Conservation (phyloP, 2,113 vertebrate species). For the Passer domesticus region DNA sequence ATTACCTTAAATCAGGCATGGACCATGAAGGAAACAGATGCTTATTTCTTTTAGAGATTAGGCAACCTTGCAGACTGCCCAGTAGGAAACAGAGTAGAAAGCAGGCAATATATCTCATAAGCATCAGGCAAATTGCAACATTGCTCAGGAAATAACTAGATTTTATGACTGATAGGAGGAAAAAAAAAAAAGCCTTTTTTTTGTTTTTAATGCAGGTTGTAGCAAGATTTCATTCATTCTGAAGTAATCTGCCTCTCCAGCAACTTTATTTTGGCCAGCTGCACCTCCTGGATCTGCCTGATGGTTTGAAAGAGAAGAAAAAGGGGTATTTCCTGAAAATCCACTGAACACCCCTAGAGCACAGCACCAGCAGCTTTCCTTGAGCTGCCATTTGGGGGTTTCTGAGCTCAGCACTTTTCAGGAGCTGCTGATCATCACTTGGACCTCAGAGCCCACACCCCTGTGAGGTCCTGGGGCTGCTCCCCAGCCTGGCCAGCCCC, state of each 20-base stretch:
- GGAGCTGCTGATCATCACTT: neutral
- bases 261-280: neutral
- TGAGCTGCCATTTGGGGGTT: neutral
- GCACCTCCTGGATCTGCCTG: neutral
- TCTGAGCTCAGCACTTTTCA: neutral
- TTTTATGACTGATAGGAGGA: neutral
- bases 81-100: constrained; percentile 1
- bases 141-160: constrained; percentile 21
- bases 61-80: neutral
- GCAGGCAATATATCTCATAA: neutral
- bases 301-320: neutral
- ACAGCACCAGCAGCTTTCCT: neutral
- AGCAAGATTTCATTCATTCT: neutral
- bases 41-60: constrained; percentile 41
- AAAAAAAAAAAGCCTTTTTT: neutral
- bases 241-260: neutral
- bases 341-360: fast-evolving
- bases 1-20: neutral
- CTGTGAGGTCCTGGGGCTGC: neutral
- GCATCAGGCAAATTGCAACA: neutral
- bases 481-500: neutral
- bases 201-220: neutral
- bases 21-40: constrained; percentile 45
- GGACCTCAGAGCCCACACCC: neutral
- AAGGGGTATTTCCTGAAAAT: neutral